Base-by-base conservation (phyloP, 1,140 invertebrate genomes). In the Drosophila willistoni region DNA sequence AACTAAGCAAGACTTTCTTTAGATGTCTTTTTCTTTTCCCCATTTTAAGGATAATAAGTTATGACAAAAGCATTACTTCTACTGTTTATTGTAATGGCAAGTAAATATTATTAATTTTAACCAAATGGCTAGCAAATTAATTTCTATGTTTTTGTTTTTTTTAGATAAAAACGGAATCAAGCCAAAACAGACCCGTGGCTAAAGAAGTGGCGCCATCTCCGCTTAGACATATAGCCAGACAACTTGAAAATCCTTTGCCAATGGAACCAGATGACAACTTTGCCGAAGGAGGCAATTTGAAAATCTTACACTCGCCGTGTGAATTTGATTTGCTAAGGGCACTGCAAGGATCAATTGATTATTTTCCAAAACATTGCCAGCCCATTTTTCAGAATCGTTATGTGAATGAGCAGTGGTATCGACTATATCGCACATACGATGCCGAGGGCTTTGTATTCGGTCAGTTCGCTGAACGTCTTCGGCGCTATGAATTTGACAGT, bases 301-400 rank as follows among this genome's bases (percentile, higher is more conserved):
- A 69, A 29, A 25, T 39, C 7, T 47, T 71, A 25, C 67, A 69
- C 33, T 41, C 67, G 54, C 67, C 61, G 7, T 64, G 54, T 39
- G 61, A 65, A 57, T 60, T 71, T 36, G 33, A 71, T 54, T 29
- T 71, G 22, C 22, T 64, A 12, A 22, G 2, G 3, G 0, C 4
- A 0, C 10, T 13, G 17, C 39, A 34, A 12, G 34, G n/a, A 14
- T 55, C 59, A 14, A 54, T 60, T n/a, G 68, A 64, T 7, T 41
- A 60, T 39, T 65, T 61, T 51, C 67, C 71, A 51, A 51, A 51
- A 51, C 10, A 51, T 51, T 51, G 44, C 44, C 44, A 51, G 2
- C 17, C 44, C n/a, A 19, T 51, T 5, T 51, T 22, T 51, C 44
- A 51, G 44, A 51, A 51, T 17, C 22, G 41, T 6, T 61, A 56